phyloP scores from a whole-genome alignment of 2,113 vertebrate genomes.

The Anguilla rostrata region DNA sequence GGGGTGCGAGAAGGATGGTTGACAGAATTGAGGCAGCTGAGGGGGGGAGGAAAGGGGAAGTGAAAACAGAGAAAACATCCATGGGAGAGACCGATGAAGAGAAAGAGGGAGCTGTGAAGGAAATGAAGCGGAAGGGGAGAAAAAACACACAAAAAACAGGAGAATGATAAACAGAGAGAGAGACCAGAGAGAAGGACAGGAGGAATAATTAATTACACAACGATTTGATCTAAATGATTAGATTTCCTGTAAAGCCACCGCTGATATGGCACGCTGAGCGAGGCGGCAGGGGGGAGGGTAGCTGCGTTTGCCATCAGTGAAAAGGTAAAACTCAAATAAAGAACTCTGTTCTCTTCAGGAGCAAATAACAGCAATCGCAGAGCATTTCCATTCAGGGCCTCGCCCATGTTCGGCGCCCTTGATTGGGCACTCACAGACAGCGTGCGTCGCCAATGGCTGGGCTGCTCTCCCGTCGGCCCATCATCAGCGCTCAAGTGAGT shows the following conservation, averaged over 20 bases:
- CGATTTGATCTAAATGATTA: constrained; percentile 2
- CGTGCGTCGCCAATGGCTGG: not conserved
- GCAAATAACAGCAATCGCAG: not conserved
- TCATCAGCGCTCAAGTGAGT: not conserved
- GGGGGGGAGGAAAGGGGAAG: not conserved
- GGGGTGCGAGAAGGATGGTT: not conserved
- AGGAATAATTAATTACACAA: constrained; percentile 13
- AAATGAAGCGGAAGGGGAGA: not conserved
- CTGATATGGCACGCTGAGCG: not conserved
- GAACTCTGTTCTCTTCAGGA: not conserved
- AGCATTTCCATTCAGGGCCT: not conserved
- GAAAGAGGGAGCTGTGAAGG: not conserved
- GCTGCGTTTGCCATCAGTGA: not conserved
- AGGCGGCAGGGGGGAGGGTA: not conserved
- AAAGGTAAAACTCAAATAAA: not conserved
- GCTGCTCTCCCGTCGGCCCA: not conserved
- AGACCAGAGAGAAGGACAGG: not conserved
- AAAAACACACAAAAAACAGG: not conserved
- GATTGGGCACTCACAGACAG: not conserved
- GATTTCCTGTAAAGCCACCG: not conserved
- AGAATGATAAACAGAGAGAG: not conserved
- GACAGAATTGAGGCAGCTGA: not conserved
- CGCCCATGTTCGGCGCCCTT: not conserved
- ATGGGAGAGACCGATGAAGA: not conserved
- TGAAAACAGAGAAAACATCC: not conserved